Evolutionary conservation across 2,888 invertebrate species (phyloP).

Genomic region (Reticulitermes lucifugus): DNA sequence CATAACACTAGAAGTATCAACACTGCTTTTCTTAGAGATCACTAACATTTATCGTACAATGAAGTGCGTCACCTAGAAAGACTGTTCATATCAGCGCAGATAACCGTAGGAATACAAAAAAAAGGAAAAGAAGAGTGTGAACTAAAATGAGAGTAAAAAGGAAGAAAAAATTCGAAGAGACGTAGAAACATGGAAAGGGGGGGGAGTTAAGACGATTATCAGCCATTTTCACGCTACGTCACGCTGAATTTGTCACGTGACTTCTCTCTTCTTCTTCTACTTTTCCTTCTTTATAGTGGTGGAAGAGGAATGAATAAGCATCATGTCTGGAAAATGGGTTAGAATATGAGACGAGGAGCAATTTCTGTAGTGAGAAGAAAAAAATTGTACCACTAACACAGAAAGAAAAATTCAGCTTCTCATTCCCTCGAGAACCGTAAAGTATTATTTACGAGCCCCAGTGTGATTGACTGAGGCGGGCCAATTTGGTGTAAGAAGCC

Average conservation of each 20-base stretch:
- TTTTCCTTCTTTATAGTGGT: neutral
- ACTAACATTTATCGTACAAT: neutral
- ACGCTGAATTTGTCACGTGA: conserved; percentile 44
- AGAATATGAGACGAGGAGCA: neutral
- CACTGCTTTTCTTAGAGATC: neutral
- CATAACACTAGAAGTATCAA: neutral
- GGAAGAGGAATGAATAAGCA: conserved; percentile 27
- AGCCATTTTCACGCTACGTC: conserved; percentile 47
- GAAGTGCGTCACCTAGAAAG: neutral
- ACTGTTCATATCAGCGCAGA: neutral
- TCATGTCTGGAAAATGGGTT: conserved; percentile 11
- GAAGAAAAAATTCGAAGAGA: conserved; percentile 14
- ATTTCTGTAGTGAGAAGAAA: neutral
- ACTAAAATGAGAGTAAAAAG: conserved; percentile 1
- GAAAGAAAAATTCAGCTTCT: neutral
- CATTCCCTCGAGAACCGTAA: conserved; percentile 4
- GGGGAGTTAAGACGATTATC: conserved; percentile 37
- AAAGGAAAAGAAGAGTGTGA: neutral
- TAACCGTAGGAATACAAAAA: neutral
- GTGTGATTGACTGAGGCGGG: neutral
- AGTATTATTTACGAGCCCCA: conserved; percentile 30
- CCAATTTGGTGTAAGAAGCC: conserved; percentile 3
- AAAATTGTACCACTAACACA: conserved; percentile 8
- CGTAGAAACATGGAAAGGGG: neutral
- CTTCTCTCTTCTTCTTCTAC: conserved; percentile 1